Conservation (phyloP, 2,113 vertebrate species). For the Electrona antarctica region DNA sequence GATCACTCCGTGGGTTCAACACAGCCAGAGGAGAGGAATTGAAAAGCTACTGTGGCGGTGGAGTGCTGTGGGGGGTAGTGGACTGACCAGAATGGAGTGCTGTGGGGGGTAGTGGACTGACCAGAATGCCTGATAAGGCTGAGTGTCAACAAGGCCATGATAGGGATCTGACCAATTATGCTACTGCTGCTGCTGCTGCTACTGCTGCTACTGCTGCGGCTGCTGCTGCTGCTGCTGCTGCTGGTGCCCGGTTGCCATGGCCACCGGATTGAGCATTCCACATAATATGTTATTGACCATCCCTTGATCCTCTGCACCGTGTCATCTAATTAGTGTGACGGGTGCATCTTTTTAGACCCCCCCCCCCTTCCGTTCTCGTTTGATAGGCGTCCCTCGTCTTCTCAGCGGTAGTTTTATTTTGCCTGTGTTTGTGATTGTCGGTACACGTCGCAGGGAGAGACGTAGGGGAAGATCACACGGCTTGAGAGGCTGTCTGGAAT, state of each 20-base stretch:
- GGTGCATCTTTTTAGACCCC: slow-evolving; percentile 62
- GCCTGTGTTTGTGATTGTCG: neutral
- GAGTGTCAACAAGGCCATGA: slow-evolving; percentile 83
- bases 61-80: slow-evolving; percentile 35
- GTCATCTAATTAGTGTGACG: slow-evolving; percentile 83
- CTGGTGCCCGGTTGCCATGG: slow-evolving; percentile 84
- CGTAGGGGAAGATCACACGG: slow-evolving; percentile 41
- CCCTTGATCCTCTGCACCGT: slow-evolving; percentile 76
- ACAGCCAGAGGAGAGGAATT: slow-evolving; percentile 76
- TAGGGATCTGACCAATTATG: slow-evolving; percentile 84
- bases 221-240: no score
- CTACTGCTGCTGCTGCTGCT: slow-evolving; percentile 64
- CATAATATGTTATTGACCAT: slow-evolving; percentile 87
- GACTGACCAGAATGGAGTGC: slow-evolving; percentile 81
- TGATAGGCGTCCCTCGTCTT: slow-evolving; percentile 24
- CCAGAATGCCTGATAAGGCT: slow-evolving; percentile 84
- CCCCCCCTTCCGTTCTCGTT: slow-evolving; percentile 63
- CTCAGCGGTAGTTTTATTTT: neutral
- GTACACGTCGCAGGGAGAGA: slow-evolving; percentile 24
- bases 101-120: slow-evolving; percentile 70
- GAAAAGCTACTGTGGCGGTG: slow-evolving; percentile 72
- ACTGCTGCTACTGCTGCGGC: no score
- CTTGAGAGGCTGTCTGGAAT: slow-evolving; percentile 38
- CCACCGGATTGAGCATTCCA: slow-evolving; percentile 84
- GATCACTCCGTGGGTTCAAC: slow-evolving; percentile 64